These are phyloP conservation scores for Cistogaster globosa DNA, from an alignment of 2,888 invertebrate genomes.

Conservation along the genomic window DNA sequence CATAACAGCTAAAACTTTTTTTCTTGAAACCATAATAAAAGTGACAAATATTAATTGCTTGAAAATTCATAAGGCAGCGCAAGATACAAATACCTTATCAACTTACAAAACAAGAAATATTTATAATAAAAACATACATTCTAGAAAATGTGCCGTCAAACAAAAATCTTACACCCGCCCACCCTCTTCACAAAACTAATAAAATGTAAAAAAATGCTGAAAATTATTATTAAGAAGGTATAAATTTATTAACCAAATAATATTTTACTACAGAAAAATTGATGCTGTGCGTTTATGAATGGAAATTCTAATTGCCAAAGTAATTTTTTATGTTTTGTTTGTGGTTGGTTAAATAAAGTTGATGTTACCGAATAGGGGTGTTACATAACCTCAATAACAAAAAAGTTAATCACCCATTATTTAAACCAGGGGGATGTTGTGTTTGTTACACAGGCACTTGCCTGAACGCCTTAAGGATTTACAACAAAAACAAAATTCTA, in stretches of 20 bases:
- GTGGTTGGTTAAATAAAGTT: background rate
- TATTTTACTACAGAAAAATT: background rate
- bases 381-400: background rate
- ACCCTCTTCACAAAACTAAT: constrained; percentile 10
- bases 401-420: constrained; percentile 40
- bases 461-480: constrained; percentile 47
- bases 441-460: background rate
- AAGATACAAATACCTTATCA: constrained; percentile 14
- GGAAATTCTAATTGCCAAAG: constrained; percentile 37
- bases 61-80: constrained; percentile 43
- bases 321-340: constrained; percentile 6
- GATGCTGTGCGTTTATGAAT: background rate
- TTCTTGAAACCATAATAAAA: constrained; percentile 17
- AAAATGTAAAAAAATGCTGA: background rate
- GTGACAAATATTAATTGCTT: constrained; percentile 59
- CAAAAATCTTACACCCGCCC: background rate
- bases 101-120: background rate
- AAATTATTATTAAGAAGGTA: constrained; percentile 28
- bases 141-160: background rate
- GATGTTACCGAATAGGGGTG: background rate
- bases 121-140: constrained; percentile 5
- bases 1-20: constrained; percentile 1
- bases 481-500: constrained; percentile 34
- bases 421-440: constrained; percentile 15
- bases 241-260: constrained; percentile 29